Evolutionary conservation across 2,888 invertebrate genomes (phyloP).

Genomic region (Cheilosia soror): DNA sequence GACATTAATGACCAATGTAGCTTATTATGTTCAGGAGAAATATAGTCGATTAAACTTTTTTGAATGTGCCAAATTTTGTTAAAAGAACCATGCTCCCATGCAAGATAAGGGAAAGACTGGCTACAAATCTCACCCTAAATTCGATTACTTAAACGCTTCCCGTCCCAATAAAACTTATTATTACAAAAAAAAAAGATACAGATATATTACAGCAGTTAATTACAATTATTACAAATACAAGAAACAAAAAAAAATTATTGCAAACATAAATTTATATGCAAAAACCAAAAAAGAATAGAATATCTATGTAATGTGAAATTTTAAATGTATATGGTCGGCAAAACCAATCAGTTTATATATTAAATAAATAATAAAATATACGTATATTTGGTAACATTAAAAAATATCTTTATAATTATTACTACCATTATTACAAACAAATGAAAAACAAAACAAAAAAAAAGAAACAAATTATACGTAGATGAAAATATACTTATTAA

Average conservation of each 20-base stretch:
- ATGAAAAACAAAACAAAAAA: conserved; percentile 22
- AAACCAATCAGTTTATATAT: conserved; percentile 52
- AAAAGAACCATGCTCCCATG: no score
- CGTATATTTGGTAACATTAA: conserved; percentile 73
- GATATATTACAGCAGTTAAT: conserved; percentile 42
- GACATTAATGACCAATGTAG: no score
- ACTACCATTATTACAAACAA: conserved; percentile 50
- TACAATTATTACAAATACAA: conserved; percentile 38
- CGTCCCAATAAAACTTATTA: conserved; percentile 8
- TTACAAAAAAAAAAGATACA: background rate
- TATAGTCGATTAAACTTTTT: no score
- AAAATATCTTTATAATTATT: conserved; percentile 72
- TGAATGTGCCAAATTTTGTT: no score
- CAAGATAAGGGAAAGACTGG: background rate
- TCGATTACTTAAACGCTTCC: background rate
- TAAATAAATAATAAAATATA: conserved; percentile 66
- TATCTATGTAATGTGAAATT: conserved; percentile 67
- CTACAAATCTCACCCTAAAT: background rate
- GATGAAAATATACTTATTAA: conserved; percentile 69
- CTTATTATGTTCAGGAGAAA: no score
- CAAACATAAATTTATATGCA: conserved; percentile 60
- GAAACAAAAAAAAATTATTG: conserved; percentile 52
- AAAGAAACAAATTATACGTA: conserved; percentile 37
- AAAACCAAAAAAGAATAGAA: conserved; percentile 26
- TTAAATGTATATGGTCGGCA: conserved; percentile 50